Conservation (phyloP, 2,113 vertebrate genomes). For the Oreochromis aureus region DNA sequence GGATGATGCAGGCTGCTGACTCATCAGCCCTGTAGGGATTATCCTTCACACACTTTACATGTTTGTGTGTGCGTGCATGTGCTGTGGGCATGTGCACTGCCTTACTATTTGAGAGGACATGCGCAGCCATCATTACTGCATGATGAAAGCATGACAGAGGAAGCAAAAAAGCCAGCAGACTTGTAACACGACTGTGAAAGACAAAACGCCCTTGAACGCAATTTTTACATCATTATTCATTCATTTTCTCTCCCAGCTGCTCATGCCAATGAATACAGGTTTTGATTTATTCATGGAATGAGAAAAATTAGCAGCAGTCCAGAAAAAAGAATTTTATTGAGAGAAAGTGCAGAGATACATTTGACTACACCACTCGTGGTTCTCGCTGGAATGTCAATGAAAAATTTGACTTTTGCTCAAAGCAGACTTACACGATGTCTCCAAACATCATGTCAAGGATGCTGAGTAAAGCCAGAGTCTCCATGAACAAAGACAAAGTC, state of each 20-base stretch:
- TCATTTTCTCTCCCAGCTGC: neutral
- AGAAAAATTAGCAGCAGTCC: neutral
- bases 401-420: neutral
- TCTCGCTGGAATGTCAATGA: neutral
- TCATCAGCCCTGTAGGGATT: constrained; percentile 53
- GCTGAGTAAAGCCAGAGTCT: neutral
- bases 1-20: constrained; percentile 54
- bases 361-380: neutral
- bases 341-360: neutral
- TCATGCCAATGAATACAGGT: neutral
- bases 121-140: neutral
- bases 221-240: neutral
- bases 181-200: neutral
- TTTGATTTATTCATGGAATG: neutral
- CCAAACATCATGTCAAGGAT: neutral
- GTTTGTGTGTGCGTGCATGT: neutral
- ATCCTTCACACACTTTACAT: constrained; percentile 10
- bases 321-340: neutral
- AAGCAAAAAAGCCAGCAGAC: neutral
- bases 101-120: constrained; percentile 5
- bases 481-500: neutral
- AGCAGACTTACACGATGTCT: neutral
- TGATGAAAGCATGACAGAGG: constrained; percentile 21
- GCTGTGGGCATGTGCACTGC: neutral
- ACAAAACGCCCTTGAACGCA: constrained; percentile 12